These are phyloP conservation scores for Drosophila bocqueti DNA, from an alignment of 1,140 invertebrate species.

Conservation along the genomic window DNA sequence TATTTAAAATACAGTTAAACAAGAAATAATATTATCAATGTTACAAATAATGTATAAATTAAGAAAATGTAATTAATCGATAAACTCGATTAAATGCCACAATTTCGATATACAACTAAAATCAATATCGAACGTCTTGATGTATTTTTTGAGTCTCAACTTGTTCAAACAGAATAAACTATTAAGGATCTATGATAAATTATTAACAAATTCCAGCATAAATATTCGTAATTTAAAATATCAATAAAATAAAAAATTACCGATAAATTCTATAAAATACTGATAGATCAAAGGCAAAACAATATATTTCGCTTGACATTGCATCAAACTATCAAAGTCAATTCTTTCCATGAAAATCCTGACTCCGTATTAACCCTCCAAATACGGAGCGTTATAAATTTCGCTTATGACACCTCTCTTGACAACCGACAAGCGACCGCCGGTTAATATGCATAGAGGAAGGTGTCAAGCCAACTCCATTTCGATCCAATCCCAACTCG, in stretches of 20 bases:
- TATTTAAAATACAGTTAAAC: neutral
- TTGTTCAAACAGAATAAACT: too few species aligned
- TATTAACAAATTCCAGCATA: neutral
- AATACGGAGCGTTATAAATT: constrained; percentile 44
- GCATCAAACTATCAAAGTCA: neutral
- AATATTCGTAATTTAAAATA: neutral
- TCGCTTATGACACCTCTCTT: constrained; percentile 56
- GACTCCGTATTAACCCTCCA: neutral
- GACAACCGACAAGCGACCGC: constrained; percentile 35
- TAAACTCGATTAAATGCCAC: neutral
- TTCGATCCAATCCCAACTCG: constrained; percentile 5
- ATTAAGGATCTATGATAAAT: neutral
- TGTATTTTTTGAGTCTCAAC: neutral
- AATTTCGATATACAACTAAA: neutral
- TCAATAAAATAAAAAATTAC: neutral
- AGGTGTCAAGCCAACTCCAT: constrained; percentile 54
- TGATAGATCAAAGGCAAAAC: neutral
- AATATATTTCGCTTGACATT: too few species aligned
- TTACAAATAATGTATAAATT: too few species aligned
- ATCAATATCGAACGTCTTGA: neutral
- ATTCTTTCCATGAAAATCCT: neutral
- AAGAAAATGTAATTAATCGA: neutral
- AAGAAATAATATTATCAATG: neutral
- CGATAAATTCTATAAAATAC: neutral
- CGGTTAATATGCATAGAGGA: constrained; percentile 57